Conservation (phyloP, 2,113 vertebrate genomes). For the Genyomyrus donnyi region DNA sequence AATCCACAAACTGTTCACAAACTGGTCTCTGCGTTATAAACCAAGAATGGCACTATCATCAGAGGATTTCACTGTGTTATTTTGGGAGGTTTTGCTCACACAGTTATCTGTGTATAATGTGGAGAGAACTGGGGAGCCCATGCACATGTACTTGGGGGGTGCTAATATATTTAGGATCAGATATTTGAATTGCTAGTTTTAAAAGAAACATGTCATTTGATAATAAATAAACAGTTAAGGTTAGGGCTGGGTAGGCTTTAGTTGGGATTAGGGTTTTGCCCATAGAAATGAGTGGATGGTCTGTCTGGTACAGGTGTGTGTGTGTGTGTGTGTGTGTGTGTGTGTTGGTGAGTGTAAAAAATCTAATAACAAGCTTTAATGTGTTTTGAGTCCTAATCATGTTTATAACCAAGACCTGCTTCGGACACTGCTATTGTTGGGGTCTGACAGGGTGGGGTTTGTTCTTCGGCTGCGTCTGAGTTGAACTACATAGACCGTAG, state of each 20-base stretch:
- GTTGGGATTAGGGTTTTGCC: background rate
- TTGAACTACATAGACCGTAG: slow-evolving; percentile 25
- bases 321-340: background rate
- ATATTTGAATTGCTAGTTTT: background rate
- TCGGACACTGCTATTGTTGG: background rate
- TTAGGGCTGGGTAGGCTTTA: background rate
- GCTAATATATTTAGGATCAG: background rate
- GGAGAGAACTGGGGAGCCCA: background rate
- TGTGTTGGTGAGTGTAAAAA: background rate
- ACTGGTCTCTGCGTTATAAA: background rate
- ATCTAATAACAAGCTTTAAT: background rate
- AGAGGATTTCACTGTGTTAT: background rate
- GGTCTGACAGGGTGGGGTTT: background rate
- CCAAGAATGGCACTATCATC: background rate
- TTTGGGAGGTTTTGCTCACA: background rate
- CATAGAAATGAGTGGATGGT: too few relatives aligned
- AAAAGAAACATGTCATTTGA: background rate
- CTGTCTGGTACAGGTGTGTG: too few relatives aligned
- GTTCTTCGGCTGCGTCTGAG: background rate
- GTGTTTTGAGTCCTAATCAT: background rate
- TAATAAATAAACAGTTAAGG: background rate
- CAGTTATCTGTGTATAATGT: background rate
- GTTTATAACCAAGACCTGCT: background rate
- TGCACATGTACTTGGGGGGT: background rate
- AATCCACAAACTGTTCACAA: background rate